A percentile compares a stretch with the other conserved stretches of the same genome.
These are phyloP conservation scores for Drosophila chauvacae DNA, from an alignment of 1,140 invertebrate species.

Conservation along the genomic window DNA sequence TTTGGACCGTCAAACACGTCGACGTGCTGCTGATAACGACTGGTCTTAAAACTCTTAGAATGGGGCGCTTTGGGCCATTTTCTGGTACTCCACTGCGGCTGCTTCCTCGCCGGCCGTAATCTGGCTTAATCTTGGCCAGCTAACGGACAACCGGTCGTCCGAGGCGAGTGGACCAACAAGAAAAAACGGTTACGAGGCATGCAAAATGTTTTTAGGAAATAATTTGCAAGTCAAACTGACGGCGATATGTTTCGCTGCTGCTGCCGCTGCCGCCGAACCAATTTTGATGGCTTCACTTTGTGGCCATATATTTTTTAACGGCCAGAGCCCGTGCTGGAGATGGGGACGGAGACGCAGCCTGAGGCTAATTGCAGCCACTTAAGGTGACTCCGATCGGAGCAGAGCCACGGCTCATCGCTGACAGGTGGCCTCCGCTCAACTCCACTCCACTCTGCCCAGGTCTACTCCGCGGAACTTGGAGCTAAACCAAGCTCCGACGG, in stretches of 20 bases:
- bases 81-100: conserved; percentile 32
- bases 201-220: conserved; percentile 72
- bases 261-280: conserved; percentile 47
- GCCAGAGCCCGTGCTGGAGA: neutral
- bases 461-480: conserved; percentile 17
- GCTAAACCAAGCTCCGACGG: conserved; percentile 30
- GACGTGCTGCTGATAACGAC: conserved; percentile 53
- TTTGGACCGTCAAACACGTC: conserved; percentile 72
- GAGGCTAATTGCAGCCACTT: conserved; percentile 69
- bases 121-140: conserved; percentile 21
- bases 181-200: conserved; percentile 57
- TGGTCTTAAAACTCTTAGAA: conserved; percentile 43
- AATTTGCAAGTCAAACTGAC: conserved; percentile 65
- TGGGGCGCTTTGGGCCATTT: conserved; percentile 48
- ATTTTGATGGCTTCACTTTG: conserved; percentile 54
- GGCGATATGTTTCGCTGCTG: conserved; percentile 14
- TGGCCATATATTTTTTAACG: conserved; percentile 10
- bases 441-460: conserved; percentile 26
- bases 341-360: conserved; percentile 4
- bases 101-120: conserved; percentile 56
- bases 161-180: conserved; percentile 55
- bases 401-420: conserved; percentile 28
- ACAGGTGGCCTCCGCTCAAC: conserved; percentile 41
- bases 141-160: conserved; percentile 54
- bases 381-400: conserved; percentile 33